Percentiles rank a stretch among this genome's conserved stretches.
These are phyloP conservation scores for Columba livia DNA, from an alignment of 2,113 vertebrate genomes.

Conservation along the genomic window DNA sequence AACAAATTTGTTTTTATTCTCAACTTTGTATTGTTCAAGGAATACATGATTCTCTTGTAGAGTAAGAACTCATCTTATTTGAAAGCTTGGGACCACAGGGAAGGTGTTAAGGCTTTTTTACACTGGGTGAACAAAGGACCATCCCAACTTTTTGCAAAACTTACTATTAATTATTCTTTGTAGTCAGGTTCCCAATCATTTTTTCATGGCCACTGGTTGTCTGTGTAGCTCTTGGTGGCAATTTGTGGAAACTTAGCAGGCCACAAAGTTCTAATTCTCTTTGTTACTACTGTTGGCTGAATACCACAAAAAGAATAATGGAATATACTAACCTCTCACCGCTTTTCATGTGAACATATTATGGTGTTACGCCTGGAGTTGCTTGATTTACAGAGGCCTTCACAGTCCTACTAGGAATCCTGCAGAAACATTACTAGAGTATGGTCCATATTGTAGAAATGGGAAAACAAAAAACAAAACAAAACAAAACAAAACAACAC, in stretches of 20 bases:
- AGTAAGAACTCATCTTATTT: conserved; percentile 38
- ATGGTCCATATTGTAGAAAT: not conserved
- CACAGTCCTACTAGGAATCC: not conserved
- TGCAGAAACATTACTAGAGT: not conserved
- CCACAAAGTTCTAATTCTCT: not conserved
- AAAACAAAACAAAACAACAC: no score
- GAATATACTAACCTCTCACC: not conserved
- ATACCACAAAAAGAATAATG: not conserved
- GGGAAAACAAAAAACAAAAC: not conserved
- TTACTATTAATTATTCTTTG: not conserved
- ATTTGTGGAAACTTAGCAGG: not conserved
- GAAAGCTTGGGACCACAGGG: not conserved
- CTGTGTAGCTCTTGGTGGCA: not conserved
- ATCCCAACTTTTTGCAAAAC: conserved; percentile 9
- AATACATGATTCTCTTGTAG: conserved; percentile 52
- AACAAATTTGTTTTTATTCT: conserved; percentile 75
- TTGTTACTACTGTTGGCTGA: not conserved
- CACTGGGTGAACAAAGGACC: not conserved
- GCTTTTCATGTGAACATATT: not conserved
- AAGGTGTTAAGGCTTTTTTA: not conserved
- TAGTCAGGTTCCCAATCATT: not conserved
- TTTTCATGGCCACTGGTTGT: not conserved
- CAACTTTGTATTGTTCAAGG: conserved; percentile 73
- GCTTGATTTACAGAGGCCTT: not conserved
- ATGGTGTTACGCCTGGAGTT: not conserved